Base-by-base conservation (phyloP, 92 coral and sea anemone species). In the Palythoa caribaeorum region DNA sequence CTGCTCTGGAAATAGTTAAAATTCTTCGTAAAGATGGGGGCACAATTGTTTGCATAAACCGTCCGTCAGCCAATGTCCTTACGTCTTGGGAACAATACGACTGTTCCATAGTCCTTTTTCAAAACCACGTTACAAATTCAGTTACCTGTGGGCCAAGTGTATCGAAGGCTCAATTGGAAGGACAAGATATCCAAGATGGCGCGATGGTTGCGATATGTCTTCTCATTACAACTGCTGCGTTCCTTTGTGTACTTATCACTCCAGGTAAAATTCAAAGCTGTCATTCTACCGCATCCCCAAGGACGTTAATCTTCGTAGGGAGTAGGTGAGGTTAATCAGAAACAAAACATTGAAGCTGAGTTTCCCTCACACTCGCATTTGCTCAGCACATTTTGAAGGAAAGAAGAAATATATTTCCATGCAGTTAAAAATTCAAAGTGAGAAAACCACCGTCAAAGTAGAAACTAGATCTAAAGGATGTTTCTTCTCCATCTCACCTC, bases 381-480 rank as follows among this genome's bases (percentile, higher is more conserved):
- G 91, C 76, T 88, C 91, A 36, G 70, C 83, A 55, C 88, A 75
- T 89, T 83, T 89, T 83, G 91, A 89, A 83, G 91, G 88, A 73
- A 88, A 87, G 84, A 83, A 89, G 91, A 83, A 89, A 84, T 47
- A 89, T 89, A 72, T 89, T 83, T 60, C 83, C 91, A 60, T 89
- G 91, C 71, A 73, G 84, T 48, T 83, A 81, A 83, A 84, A 77
- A 73, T 53, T 54, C 75, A 81, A 89, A 81, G 83, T 71, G 53
- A 89, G 88, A 84, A 89, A 89, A 89, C 87, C 84, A 83, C 88
- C 88, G 62, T 44, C 87, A 83, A 83, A 81, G 88, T 81, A 76
- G 91, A 84, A 73, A 87, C 79, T 88, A 21, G 87, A 38, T 88
- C 84, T 84, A 75, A 89, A 65, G 76, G 85, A 89, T 84, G 88